Evolutionary conservation across 2,888 invertebrate species (phyloP).

Genomic region (Hirtodrosophila cameraria): DNA sequence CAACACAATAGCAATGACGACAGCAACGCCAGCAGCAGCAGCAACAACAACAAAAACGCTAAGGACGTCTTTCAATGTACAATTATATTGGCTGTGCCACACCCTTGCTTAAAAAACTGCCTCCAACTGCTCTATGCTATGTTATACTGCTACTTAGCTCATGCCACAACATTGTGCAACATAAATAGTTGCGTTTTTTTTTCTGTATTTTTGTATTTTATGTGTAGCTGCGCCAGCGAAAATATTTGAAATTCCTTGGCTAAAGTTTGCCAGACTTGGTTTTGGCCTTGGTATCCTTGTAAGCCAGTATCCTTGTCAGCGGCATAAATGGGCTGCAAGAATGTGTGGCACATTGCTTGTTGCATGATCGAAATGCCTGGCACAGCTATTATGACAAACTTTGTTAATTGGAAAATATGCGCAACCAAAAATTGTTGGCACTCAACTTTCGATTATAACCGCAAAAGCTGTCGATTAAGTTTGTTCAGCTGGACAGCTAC

Average conservation of each 20-base stretch:
- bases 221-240: slow-evolving; percentile 50
- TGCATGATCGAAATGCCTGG: slow-evolving; percentile 71
- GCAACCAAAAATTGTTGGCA: slow-evolving; percentile 48
- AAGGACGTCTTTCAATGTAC: slow-evolving; percentile 66
- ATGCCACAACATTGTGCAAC: slow-evolving; percentile 61
- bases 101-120: not conserved
- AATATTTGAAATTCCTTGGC: slow-evolving; percentile 68
- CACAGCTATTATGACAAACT: slow-evolving; percentile 77
- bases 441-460: slow-evolving; percentile 27
- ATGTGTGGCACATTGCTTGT: slow-evolving; percentile 67
- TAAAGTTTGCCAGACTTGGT: slow-evolving; percentile 41
- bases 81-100: slow-evolving; percentile 71
- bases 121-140: not conserved
- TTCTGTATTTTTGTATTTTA: slow-evolving; percentile 15
- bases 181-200: slow-evolving; percentile 73
- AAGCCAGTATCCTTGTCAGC: slow-evolving; percentile 23
- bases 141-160: not conserved
- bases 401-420: slow-evolving; percentile 78
- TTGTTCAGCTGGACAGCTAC: not conserved
- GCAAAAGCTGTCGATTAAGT: slow-evolving; percentile 8
- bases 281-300: not conserved
- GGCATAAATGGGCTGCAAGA: slow-evolving; percentile 68
- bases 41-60: slow-evolving; percentile 25
- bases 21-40: slow-evolving; percentile 24
- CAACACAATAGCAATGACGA: slow-evolving; percentile 17